A percentile compares a stretch with the other conserved stretches of the same genome.
phyloP scores from a whole-genome alignment of 1,140 invertebrate species.

The Drepana arcuata region DNA sequence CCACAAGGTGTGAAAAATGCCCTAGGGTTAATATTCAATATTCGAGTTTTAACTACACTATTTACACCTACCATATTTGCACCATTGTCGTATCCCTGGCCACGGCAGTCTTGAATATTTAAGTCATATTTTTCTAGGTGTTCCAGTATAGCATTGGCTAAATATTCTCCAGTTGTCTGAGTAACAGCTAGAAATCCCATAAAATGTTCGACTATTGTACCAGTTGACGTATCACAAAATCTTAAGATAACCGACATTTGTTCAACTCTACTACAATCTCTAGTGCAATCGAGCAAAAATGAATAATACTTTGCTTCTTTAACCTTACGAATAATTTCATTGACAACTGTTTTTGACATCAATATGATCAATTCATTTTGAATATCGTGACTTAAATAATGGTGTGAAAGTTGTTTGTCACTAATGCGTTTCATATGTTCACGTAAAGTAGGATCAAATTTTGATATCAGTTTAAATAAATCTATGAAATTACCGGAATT shows the following conservation, averaged over 20 bases:
- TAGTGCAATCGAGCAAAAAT: constrained; percentile 15
- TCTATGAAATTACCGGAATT: constrained; percentile 23
- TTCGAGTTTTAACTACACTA: constrained; percentile 21
- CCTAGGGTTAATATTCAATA: constrained; percentile 13
- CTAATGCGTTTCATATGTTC: constrained; percentile 25
- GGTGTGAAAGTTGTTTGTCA: constrained; percentile 23
- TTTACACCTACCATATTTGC: constrained; percentile 26
- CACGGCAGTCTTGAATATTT: constrained; percentile 16
- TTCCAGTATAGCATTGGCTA: constrained; percentile 13
- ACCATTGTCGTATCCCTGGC: constrained; percentile 22
- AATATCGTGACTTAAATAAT: constrained; percentile 26
- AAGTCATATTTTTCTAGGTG: constrained; percentile 14
- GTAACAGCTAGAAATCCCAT: constrained; percentile 19
- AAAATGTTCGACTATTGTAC: constrained; percentile 17
- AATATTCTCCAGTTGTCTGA: constrained; percentile 19
- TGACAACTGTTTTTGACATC: constrained; percentile 21
- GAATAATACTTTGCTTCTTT: constrained; percentile 25
- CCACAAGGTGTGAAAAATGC: constrained; percentile 17
- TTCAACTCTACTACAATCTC: constrained; percentile 10
- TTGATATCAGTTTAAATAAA: constrained; percentile 18
- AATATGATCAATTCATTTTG: constrained; percentile 30
- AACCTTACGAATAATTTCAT: constrained; percentile 21
- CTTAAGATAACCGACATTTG: constrained; percentile 17
- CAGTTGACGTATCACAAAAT: constrained; percentile 16
- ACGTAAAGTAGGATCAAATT: constrained; percentile 10